Evolutionary conservation across 1,140 invertebrate species (phyloP).

Genomic region (Penaeus japonicus): DNA sequence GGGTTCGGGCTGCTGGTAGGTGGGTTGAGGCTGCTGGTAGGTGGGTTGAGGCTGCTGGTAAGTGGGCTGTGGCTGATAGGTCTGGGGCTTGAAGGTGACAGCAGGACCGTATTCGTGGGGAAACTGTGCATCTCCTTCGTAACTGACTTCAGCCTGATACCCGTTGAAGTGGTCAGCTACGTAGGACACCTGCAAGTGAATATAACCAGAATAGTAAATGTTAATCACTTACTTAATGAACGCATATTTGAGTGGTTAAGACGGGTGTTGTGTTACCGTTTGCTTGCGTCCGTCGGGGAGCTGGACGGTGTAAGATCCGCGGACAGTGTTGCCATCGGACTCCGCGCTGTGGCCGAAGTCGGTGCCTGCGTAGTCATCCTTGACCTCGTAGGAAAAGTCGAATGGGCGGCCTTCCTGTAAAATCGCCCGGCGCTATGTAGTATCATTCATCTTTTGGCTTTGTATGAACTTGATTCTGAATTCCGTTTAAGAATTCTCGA

Average conservation of each 20-base stretch:
- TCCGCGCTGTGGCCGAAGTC: constrained; percentile 54
- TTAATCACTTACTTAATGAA: too few species aligned
- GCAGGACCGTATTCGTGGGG: constrained; percentile 34
- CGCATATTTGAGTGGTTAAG: too few species aligned
- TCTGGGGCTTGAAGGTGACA: constrained; percentile 49
- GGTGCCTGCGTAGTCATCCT: constrained; percentile 53
- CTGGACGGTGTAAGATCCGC: constrained; percentile 56
- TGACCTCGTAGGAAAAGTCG: constrained; percentile 49
- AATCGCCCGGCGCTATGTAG: too few species aligned
- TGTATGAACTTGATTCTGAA: too few species aligned
- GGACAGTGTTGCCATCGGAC: constrained; percentile 56
- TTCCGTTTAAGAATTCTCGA: too few species aligned
- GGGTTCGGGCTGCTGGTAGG: neutral
- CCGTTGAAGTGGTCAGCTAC: constrained; percentile 56
- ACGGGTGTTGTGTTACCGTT: constrained; percentile 31
- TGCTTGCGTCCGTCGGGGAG: constrained; percentile 60
- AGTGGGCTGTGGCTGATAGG: constrained; percentile 16
- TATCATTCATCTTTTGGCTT: too few species aligned
- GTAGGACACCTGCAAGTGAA: constrained; percentile 30
- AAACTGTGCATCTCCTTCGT: constrained; percentile 10
- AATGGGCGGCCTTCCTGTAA: constrained; percentile 25
- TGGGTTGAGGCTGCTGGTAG: neutral
- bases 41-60: neutral
- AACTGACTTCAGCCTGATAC: constrained; percentile 47
- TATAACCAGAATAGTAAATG: neutral